Evolutionary conservation across 1,140 invertebrate species (phyloP), one percentile per base, ranked within the genome.

Genomic region (Drosophila littoralis): DNA sequence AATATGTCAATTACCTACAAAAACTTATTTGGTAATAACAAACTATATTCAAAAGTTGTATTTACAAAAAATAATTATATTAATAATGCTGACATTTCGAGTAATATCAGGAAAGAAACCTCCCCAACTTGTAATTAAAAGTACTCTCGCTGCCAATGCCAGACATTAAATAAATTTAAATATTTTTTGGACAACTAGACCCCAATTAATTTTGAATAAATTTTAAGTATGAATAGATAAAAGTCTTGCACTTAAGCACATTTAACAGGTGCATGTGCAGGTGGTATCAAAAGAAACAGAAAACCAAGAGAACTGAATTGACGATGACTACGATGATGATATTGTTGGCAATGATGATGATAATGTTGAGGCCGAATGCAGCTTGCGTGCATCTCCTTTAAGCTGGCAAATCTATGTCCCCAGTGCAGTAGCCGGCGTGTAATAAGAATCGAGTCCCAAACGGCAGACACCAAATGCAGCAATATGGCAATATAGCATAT

Each of bases 361-460:
- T 69, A 40, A 51, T 52, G 48, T 28, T 58, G 50, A 52, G 15
- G 13, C 17, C 43, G 38, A 65, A 66, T 69, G 79, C 71, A 75
- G 72, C 66, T 83, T 83, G 81, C 76, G 80, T 83, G 80, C 74
- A 75, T 45, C 61, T 79, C 40, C 42, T 17, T 42, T 15, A 15
- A 28, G 48, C 33, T 66, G 8, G 42, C 12, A 22, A 4, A 48
- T 15, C 38, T 40, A 7, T 55, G 73, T 35, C 15, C 6, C 60
- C 13, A 67, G 40, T 46, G 71, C 72, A 71, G 73, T 71, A 75
- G 73, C 59, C 52, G 10, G 58, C 32, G 8, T 15, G 55, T 59
- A 68, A 68, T 59, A 60, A 36, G 55, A n/a, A 60, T 32, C 55
- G 55, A 58, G 15, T 40, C 7, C 13, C 35, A 48, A 5, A 28